phyloP scores from a whole-genome alignment of 64 coral and sea anemone genomes.

The Astreopora myriophthalma region DNA sequence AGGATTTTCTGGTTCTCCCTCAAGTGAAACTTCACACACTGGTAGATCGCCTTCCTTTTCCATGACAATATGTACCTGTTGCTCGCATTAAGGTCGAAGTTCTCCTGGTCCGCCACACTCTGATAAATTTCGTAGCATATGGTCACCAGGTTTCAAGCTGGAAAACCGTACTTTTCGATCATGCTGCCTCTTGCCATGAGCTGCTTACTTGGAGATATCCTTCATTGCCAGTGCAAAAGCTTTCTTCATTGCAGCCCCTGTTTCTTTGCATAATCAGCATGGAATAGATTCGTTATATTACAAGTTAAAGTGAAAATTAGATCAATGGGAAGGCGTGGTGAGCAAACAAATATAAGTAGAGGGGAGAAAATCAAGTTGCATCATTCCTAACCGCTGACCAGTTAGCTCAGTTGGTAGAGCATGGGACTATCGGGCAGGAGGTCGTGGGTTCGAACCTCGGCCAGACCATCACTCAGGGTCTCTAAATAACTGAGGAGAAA shows the following conservation, averaged over 20 bases:
- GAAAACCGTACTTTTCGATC: slow-evolving; percentile 12
- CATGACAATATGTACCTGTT: neutral
- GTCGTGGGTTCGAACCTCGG: too few species aligned
- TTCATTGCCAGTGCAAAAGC: neutral
- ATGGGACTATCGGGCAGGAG: too few species aligned
- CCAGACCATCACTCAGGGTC: too few species aligned
- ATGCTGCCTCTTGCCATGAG: neutral
- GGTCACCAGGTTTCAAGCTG: neutral
- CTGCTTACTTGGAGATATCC: neutral
- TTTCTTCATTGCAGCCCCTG: slow-evolving; percentile 41
- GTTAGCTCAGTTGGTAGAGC: too few species aligned
- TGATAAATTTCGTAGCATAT: slow-evolving; percentile 28
- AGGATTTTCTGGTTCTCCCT: neutral
- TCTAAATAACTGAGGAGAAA: too few species aligned
- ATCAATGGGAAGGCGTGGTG: slow-evolving; percentile 50
- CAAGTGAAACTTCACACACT: slow-evolving; percentile 16
- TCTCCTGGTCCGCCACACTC: slow-evolving; percentile 41
- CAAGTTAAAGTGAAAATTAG: slow-evolving; percentile 15
- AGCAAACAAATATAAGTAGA: slow-evolving; percentile 44
- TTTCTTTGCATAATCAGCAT: neutral
- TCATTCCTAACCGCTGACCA: too few species aligned
- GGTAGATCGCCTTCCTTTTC: neutral
- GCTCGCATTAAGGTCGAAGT: slow-evolving; percentile 25
- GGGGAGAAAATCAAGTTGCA: slow-evolving; percentile 50
- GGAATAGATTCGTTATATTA: neutral